These are phyloP conservation scores for Bombus superbus DNA, from an alignment of 1,140 invertebrate genomes.

Conservation along the genomic window DNA sequence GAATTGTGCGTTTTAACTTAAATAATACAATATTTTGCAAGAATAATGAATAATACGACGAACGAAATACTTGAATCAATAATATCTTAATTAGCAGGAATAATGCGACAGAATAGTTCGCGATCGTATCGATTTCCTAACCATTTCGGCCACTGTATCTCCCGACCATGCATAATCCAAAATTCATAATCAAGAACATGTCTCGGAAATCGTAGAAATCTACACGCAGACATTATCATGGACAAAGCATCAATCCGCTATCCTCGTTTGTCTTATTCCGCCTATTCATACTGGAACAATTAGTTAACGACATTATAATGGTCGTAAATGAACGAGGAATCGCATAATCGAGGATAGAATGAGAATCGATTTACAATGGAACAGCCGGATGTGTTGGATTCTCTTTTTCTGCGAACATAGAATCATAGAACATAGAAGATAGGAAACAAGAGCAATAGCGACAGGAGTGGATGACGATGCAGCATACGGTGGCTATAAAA, in stretches of 20 bases:
- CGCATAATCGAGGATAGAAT: background rate
- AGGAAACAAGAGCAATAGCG: slow-evolving; percentile 4
- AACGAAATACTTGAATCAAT: rapidly evolving
- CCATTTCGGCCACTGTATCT: too few relatives aligned
- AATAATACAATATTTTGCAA: too few relatives aligned
- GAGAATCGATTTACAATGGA: slow-evolving; percentile 18
- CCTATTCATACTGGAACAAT: background rate
- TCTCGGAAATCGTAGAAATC: too few relatives aligned
- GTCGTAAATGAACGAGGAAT: too few relatives aligned
- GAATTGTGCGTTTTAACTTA: too few relatives aligned
- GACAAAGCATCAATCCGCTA: background rate
- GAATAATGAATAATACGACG: too few relatives aligned
- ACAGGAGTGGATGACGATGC: background rate
- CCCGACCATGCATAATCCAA: too few relatives aligned
- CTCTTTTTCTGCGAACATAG: background rate
- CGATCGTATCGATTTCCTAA: too few relatives aligned
- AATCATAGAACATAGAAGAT: background rate
- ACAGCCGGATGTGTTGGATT: background rate
- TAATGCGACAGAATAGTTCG: too few relatives aligned
- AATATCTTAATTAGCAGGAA: too few relatives aligned
- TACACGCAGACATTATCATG: background rate
- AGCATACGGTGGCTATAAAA: too few relatives aligned
- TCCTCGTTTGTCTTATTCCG: background rate
- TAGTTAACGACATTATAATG: background rate
- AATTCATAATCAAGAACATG: too few relatives aligned